Evolutionary conservation across 2,797 vertebrate species (phyloP).

Genomic region (Clarias platycephalus): DNA sequence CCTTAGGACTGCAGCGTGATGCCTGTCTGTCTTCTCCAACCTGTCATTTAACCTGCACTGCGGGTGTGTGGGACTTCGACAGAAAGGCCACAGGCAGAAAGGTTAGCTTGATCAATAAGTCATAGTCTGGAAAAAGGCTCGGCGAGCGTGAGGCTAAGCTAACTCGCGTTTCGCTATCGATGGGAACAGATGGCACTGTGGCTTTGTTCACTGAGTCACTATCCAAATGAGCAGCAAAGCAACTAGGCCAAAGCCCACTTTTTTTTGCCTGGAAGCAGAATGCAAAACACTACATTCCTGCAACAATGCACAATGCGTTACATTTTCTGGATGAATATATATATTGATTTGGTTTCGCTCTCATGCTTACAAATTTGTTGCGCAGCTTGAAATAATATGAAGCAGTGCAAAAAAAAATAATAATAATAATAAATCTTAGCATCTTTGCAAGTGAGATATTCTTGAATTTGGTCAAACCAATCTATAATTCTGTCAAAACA

Average conservation of each 20-base stretch:
- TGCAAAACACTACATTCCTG: conserved; percentile 22
- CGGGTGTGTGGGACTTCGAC: conserved; percentile 64
- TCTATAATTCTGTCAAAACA: no score
- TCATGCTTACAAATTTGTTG: conserved; percentile 1
- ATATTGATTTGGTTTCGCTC: not conserved
- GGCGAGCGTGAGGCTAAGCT: conserved; percentile 36
- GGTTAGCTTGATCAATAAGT: conserved; percentile 73
- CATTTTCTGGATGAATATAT: not conserved
- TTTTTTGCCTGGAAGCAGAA: conserved; percentile 9
- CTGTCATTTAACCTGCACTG: conserved; percentile 77
- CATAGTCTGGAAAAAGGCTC: conserved; percentile 63
- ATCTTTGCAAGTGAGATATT: no score
- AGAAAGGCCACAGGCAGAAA: conserved; percentile 61
- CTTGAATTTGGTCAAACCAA: no score
- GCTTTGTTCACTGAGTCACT: conserved; percentile 69
- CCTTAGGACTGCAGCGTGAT: conserved; percentile 73
- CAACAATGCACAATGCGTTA: not conserved
- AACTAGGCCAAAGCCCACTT: conserved; percentile 65
- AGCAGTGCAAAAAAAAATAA: no score
- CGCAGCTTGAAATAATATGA: not conserved
- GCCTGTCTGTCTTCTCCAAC: conserved; percentile 70
- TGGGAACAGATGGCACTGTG: conserved; percentile 60
- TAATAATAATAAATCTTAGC: no score
- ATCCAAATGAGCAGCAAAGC: conserved; percentile 73
- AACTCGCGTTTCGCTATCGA: conserved; percentile 65